phyloP scores from a whole-genome alignment of 1,140 invertebrate species.

The Pseudobourletiella spinata region DNA sequence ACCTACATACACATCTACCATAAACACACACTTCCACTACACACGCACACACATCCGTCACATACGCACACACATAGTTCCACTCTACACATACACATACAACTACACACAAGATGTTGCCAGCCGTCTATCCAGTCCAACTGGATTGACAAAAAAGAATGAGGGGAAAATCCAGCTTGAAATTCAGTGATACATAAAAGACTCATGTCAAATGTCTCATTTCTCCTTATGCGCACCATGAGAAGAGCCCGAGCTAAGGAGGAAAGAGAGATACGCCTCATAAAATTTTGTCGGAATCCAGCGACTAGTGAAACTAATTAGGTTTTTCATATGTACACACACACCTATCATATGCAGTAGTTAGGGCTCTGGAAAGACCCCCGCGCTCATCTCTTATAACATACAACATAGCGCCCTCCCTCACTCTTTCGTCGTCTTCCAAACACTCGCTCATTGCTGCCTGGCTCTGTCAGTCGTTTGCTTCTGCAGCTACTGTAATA shows the following conservation, averaged over 20 bases:
- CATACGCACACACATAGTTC: not conserved
- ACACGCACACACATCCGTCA: not conserved
- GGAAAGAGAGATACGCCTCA: constrained; percentile 23
- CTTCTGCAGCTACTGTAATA: too few relatives aligned
- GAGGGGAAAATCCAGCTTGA: not conserved
- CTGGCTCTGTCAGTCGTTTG: not conserved
- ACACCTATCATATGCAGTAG: too few relatives aligned
- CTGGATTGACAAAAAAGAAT: not conserved
- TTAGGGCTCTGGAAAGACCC: too few relatives aligned
- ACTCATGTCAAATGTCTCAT: constrained; percentile 18
- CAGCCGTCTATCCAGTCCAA: not conserved
- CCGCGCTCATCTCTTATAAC: too few relatives aligned
- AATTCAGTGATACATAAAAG: constrained; percentile 15
- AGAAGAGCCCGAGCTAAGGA: not conserved
- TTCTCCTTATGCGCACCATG: constrained; percentile 1
- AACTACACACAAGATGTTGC: not conserved
- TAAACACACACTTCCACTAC: not conserved
- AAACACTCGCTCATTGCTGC: not conserved
- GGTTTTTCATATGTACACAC: constrained; percentile 9
- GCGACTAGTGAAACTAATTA: constrained; percentile 30
- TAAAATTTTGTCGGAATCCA: constrained; percentile 28
- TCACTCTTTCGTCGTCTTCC: not conserved
- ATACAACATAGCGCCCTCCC: too few relatives aligned
- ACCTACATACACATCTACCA: too few relatives aligned
- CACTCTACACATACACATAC: not conserved